Conservation (phyloP, 2,797 vertebrate species). For the Helostoma temminkii region DNA sequence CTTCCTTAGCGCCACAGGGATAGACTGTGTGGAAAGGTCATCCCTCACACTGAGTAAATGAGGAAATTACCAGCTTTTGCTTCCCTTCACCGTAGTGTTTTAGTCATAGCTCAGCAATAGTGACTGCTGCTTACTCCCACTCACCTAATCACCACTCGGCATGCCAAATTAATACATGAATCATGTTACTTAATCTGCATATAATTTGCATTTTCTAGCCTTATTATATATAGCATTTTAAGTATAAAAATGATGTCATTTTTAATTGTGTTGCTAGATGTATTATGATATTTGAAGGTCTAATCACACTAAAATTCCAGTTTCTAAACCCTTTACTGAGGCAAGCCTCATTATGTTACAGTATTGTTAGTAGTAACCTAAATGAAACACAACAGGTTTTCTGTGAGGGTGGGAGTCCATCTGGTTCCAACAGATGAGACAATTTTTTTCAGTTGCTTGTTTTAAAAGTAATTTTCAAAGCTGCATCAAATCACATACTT, state of each 20-base stretch:
- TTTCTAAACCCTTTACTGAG: conserved; percentile 25
- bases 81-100: conserved; percentile 17
- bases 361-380: neutral
- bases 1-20: conserved; percentile 48
- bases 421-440: conserved; percentile 11
- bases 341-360: neutral
- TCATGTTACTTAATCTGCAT: conserved; percentile 68
- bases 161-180: conserved; percentile 63
- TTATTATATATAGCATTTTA: conserved; percentile 41
- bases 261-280: conserved; percentile 38
- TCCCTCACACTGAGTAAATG: conserved; percentile 37
- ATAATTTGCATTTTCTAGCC: conserved; percentile 58
- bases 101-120: conserved; percentile 26
- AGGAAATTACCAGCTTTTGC: conserved; percentile 14
- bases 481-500: conserved; percentile 17
- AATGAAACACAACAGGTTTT: conserved; percentile 34
- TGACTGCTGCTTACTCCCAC: conserved; percentile 52
- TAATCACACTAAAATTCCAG: conserved; percentile 19
- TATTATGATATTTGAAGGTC: conserved; percentile 27
- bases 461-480: conserved; percentile 32
- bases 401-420: conserved; percentile 6
- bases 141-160: conserved; percentile 64
- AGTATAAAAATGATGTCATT: conserved; percentile 31
- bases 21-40: conserved; percentile 61
- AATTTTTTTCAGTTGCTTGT: conserved; percentile 36